These are phyloP conservation scores for Esperia sulphurella DNA, from an alignment of 2,888 invertebrate genomes.

Conservation along the genomic window DNA sequence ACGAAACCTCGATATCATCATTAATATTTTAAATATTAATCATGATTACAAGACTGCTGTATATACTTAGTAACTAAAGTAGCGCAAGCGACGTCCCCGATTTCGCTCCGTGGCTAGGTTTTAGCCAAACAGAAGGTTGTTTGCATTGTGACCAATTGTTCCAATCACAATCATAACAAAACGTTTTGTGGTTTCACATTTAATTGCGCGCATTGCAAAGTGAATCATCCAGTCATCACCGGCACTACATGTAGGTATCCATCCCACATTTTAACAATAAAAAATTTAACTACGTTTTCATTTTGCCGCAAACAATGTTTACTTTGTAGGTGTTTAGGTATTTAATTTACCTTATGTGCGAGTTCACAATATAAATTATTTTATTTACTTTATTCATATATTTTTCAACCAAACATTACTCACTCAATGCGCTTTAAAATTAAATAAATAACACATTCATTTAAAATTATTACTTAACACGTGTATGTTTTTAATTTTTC, in stretches of 20 bases:
- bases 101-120: no score
- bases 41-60: no score
- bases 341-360: not conserved
- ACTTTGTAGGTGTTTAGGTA: not conserved
- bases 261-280: not conserved
- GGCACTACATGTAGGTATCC: not conserved
- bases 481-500: no score
- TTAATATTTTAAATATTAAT: no score
- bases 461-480: no score
- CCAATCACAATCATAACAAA: not conserved
- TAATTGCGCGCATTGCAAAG: no score
- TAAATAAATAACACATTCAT: not conserved
- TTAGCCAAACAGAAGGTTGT: no score
- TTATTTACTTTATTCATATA: not conserved
- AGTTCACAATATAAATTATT: not conserved
- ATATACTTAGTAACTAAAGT: no score
- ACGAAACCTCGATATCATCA: no score
- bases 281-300: not conserved
- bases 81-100: no score
- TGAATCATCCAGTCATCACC: no score
- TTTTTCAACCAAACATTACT: slow-evolving; percentile 5
- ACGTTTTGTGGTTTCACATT: no score
- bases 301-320: not conserved
- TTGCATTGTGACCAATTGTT: not conserved
- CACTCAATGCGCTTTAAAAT: slow-evolving; percentile 1